These are phyloP conservation scores for Platichthys flesus DNA, from an alignment of 2,113 vertebrate genomes.

Conservation along the genomic window DNA sequence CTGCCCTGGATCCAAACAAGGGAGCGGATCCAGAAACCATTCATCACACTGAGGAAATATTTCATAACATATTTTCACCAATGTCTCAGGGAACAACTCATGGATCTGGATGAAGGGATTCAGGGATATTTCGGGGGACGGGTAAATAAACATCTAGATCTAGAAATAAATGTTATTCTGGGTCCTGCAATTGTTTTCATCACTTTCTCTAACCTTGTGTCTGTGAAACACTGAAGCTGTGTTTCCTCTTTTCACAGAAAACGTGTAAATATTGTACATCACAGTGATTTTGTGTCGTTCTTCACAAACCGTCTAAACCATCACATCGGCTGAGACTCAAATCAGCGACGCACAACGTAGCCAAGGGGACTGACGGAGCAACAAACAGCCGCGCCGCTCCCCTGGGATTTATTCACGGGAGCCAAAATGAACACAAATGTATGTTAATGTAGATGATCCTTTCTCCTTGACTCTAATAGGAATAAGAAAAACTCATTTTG, in stretches of 20 bases:
- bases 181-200: too few relatives aligned
- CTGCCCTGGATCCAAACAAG: too few relatives aligned
- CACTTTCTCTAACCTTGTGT: too few relatives aligned
- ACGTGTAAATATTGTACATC: background rate
- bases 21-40: too few relatives aligned
- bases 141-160: too few relatives aligned
- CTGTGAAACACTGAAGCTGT: background rate
- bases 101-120: too few relatives aligned
- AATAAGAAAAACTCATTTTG: conserved; percentile 73
- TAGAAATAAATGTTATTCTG: too few relatives aligned
- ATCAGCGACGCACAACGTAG: background rate
- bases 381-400: conserved; percentile 15
- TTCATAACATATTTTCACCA: too few relatives aligned
- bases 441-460: conserved; percentile 63
- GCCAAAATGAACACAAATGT: conserved; percentile 67
- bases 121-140: too few relatives aligned
- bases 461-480: conserved; percentile 75
- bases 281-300: background rate
- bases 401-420: conserved; percentile 49
- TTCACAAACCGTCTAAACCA: background rate
- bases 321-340: background rate
- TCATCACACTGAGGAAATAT: too few relatives aligned
- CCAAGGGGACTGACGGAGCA: conserved; percentile 19
- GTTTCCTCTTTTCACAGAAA: background rate
- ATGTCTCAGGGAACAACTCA: too few relatives aligned